Evolutionary conservation across 2,113 vertebrate genomes (phyloP).

Genomic region (Microcebus tavaratra): DNA sequence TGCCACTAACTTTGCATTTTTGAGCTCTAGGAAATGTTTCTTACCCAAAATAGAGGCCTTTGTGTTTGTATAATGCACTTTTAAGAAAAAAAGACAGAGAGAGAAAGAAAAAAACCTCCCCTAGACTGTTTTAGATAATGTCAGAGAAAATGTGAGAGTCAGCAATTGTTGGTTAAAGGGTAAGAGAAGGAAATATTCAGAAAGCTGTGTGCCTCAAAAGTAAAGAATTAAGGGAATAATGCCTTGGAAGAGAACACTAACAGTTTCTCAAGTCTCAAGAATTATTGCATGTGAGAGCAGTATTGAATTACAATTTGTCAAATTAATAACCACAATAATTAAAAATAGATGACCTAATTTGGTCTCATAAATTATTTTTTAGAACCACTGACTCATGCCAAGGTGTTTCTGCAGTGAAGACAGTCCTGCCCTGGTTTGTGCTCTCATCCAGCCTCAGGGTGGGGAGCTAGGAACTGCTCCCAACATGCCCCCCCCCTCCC

Average conservation of each 20-base stretch:
- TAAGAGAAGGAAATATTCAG: slow-evolving; percentile 20
- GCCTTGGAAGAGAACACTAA: neutral
- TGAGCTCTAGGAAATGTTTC: slow-evolving; percentile 53
- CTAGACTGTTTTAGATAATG: slow-evolving; percentile 46
- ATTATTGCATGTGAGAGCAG: slow-evolving; percentile 48
- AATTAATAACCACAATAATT: slow-evolving; percentile 74
- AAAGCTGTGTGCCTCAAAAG: slow-evolving; percentile 33
- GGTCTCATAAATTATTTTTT: slow-evolving; percentile 70
- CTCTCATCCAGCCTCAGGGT: neutral
- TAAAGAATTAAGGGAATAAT: slow-evolving; percentile 56
- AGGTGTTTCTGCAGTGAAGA: slow-evolving; percentile 30
- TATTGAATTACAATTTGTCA: slow-evolving; percentile 67
- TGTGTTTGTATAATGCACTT: neutral
- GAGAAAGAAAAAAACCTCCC: neutral
- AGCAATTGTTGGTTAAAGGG: slow-evolving; percentile 27
- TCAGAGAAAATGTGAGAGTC: neutral
- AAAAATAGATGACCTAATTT: slow-evolving; percentile 74
- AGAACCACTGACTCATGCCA: slow-evolving; percentile 38
- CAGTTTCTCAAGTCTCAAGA: slow-evolving; percentile 31
- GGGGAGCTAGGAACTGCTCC: neutral
- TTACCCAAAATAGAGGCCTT: slow-evolving; percentile 29
- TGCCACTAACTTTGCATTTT: slow-evolving; percentile 50
- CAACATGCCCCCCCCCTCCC: neutral
- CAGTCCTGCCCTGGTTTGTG: neutral
- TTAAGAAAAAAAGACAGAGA: neutral